Base-by-base conservation (phyloP, 2,797 vertebrate genomes). In the Megalops cyprinoides region DNA sequence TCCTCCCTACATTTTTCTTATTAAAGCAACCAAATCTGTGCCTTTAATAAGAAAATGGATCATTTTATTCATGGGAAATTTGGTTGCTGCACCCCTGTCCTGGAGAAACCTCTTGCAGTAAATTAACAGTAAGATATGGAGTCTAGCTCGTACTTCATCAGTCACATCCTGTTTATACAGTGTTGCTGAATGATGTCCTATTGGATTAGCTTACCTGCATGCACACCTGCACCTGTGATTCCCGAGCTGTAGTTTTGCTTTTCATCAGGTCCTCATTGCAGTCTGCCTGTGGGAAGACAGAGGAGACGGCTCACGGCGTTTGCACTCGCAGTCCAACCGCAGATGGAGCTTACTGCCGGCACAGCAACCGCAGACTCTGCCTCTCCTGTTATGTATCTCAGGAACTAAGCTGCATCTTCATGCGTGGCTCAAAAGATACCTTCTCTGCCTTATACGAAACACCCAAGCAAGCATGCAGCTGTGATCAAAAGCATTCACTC, bases 231-330 rank as follows among this genome's bases (percentile, higher is more conserved):
- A 99, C 94, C 91, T 99, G 97, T 12, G 95, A 94, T 91, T 99
- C 97, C 74, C 98, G 93, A 49, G 92, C 90, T 82, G 91, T 93
- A 69, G 99, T 94, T 90, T 96, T 95, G 84, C 93, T 94, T 91
- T 93, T 97, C 84, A 98, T 87, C 87, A 96, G 93, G 79, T 98
- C 97, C 90, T 99, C 97, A 0, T 94, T 96, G 86, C 96, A 95
- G 86, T 95, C 96, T 79, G 94, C 93, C 98, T 99, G 92, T 90
- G 91, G 93, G 84, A 82, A 74, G 81, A 91, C 91, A 93, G 89
- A 84, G 86, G 93, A 28, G 4, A 62, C 23, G 39, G 20, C 42
- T 46, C 5, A 60, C 6, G 53, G 49, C 2, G 18, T 74, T 31
- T 23, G 28, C 67, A 20, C 65, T 23, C 20, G n/a, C 1, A 15